These are phyloP conservation scores for Macrobrachium nipponense DNA, from an alignment of 1,140 invertebrate species.

Conservation along the genomic window DNA sequence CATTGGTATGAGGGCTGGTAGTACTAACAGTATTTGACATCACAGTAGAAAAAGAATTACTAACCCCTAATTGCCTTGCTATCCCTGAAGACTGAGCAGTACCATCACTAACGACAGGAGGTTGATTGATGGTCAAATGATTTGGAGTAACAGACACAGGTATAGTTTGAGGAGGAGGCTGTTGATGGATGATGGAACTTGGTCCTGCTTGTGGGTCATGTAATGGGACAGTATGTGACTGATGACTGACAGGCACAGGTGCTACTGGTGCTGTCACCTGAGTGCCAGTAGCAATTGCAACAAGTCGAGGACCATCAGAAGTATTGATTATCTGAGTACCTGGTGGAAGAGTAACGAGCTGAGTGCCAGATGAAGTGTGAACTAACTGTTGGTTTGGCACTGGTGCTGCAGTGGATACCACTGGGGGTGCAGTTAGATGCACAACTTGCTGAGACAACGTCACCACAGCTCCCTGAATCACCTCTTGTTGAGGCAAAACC, in stretches of 20 bases:
- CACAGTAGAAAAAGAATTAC: constrained; percentile 40
- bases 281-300: constrained; percentile 35
- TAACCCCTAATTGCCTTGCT: constrained; percentile 18
- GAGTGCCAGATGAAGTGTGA: constrained; percentile 55
- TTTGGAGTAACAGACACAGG: constrained; percentile 33
- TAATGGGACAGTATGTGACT: constrained; percentile 34
- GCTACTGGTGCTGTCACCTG: constrained; percentile 45
- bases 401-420: constrained; percentile 35
- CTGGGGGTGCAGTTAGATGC: constrained; percentile 41
- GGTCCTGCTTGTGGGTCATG: constrained; percentile 45
- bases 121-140: constrained; percentile 41
- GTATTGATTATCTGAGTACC: constrained; percentile 59
- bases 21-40: constrained; percentile 42
- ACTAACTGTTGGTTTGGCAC: constrained; percentile 52
- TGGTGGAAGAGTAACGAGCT: constrained; percentile 52
- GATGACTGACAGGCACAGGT: constrained; percentile 32
- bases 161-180: constrained; percentile 32
- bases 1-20: constrained; percentile 39
- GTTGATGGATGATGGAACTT: constrained; percentile 32
- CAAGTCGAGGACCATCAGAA: constrained; percentile 49
- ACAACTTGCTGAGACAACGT: constrained; percentile 47
- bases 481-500: constrained; percentile 46
- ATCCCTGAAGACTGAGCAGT: constrained; percentile 26
- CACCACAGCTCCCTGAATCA: constrained; percentile 48
- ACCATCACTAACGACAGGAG: constrained; percentile 30